phyloP scores from a whole-genome alignment of 2,888 invertebrate genomes.

The Copidosoma aretas region DNA sequence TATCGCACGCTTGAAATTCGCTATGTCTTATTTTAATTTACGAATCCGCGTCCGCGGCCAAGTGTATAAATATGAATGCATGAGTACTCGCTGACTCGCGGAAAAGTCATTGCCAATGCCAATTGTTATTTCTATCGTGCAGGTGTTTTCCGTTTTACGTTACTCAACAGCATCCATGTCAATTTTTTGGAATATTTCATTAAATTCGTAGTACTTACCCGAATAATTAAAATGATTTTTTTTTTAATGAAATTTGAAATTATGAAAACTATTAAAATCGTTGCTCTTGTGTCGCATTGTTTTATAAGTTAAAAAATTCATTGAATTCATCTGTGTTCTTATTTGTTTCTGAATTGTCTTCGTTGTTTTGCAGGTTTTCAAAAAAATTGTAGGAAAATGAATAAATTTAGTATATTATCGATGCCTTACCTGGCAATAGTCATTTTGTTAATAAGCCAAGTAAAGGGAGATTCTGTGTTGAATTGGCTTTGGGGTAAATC shows the following conservation, averaged over 20 bases:
- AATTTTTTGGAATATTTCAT: neutral
- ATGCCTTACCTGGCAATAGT: conserved; percentile 5
- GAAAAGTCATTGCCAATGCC: conserved; percentile 32
- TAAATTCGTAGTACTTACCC: neutral
- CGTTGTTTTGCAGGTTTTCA: neutral
- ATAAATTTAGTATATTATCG: neutral
- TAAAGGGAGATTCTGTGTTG: conserved; percentile 47
- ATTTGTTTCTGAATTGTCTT: neutral
- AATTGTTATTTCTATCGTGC: neutral
- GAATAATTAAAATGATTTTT: conserved; percentile 1
- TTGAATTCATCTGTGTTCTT: no score
- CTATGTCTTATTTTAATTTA: conserved; percentile 30
- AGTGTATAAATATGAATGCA: no score
- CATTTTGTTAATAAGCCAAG: conserved; percentile 10
- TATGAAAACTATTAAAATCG: neutral
- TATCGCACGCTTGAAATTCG: conserved; percentile 1
- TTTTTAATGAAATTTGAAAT: neutral
- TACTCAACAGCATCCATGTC: no score
- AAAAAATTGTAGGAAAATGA: conserved; percentile 14
- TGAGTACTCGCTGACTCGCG: conserved; percentile 3
- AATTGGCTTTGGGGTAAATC: conserved; percentile 57
- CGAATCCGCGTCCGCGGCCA: conserved; percentile 9
- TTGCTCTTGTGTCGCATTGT: no score
- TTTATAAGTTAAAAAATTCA: no score
- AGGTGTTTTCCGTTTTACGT: neutral